Evolutionary conservation across 1,140 invertebrate species (phyloP), one percentile per base, ranked within the genome.

Genomic region (Philaenus spumarius): DNA sequence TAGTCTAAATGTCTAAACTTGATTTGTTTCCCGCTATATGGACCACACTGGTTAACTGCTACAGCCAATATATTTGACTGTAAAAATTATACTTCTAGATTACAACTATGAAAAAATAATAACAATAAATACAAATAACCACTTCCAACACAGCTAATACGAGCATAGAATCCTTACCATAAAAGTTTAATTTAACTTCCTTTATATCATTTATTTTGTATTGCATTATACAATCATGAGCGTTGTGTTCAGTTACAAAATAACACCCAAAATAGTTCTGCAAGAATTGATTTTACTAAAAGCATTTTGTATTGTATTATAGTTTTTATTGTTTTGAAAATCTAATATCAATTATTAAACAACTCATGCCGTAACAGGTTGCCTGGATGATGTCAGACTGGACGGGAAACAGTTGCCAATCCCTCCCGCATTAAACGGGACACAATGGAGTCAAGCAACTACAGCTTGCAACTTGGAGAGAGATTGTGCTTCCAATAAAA

Each of bases 311-410:
- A 37, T 37, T 9, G 9, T 37, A 37, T 37, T 37, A n/a, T n/a
- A 37, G 9, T 37, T 37, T 37, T 37, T n/a, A 37, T n/a, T n/a
- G 9, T 37, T 37, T n/a, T n/a, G 9, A 9, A n/a, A n/a, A 11
- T 37, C n/a, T 9, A 9, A 11, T 11, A 37, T n/a, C 9, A 37
- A n/a, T n/a, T 37, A 11, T 37, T n/a, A n/a, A 9, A 37, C 35
- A 11, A n/a, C n/a, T 11, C 35, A 37, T 11, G 35, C n/a, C 35
- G 35, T 9, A 37, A 9, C 46, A 48, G 46, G 46, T 20, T 48
- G 26, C 15, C 48, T 51, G 14, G 48, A 51, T 17, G 48, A 51
- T 17, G 19, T 51, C 22, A 24, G 48, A 26, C 12, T 51, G 24
- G 48, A 51, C 15, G 48, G 48, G 14, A 24, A 15, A 3, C 48